phyloP scores from a whole-genome alignment of 2,888 invertebrate genomes.

The Euplexia lucipara region DNA sequence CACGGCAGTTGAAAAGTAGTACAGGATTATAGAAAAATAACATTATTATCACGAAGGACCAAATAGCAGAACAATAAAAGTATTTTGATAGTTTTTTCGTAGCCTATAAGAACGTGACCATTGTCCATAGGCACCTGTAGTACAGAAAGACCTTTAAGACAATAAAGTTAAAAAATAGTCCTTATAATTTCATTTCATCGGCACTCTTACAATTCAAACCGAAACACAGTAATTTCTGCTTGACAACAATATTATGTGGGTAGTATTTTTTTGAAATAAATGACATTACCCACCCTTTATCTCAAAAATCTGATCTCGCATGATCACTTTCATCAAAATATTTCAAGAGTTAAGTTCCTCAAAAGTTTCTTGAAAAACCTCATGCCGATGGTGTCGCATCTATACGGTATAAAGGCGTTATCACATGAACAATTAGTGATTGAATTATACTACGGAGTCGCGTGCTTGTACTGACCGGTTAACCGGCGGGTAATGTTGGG shows the following conservation, averaged over 20 bases:
- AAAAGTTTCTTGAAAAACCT: neutral
- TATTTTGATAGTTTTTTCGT: too few relatives aligned
- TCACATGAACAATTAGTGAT: constrained; percentile 72
- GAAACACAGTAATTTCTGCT: neutral
- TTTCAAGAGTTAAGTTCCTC: constrained; percentile 7
- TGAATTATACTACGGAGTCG: constrained; percentile 74
- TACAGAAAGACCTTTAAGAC: constrained; percentile 1
- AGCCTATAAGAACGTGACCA: neutral
- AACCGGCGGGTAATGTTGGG: constrained; percentile 64
- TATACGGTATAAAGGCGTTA: constrained; percentile 43
- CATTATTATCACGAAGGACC: too few relatives aligned
- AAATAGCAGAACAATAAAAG: too few relatives aligned
- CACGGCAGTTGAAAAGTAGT: too few relatives aligned
- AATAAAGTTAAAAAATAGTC: neutral
- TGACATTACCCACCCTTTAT: constrained; percentile 7
- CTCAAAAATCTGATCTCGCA: neutral
- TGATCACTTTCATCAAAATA: constrained; percentile 39
- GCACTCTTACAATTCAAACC: neutral
- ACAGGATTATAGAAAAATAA: too few relatives aligned
- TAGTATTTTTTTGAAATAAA: neutral
- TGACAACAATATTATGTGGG: neutral
- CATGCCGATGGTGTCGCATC: constrained; percentile 33
- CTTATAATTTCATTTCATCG: neutral
- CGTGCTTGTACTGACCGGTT: constrained; percentile 69
- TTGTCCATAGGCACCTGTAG: neutral